Percentiles rank a stretch among this genome's conserved stretches.
phyloP scores from a whole-genome alignment of 2,797 vertebrate genomes.

The Lates japonicus region DNA sequence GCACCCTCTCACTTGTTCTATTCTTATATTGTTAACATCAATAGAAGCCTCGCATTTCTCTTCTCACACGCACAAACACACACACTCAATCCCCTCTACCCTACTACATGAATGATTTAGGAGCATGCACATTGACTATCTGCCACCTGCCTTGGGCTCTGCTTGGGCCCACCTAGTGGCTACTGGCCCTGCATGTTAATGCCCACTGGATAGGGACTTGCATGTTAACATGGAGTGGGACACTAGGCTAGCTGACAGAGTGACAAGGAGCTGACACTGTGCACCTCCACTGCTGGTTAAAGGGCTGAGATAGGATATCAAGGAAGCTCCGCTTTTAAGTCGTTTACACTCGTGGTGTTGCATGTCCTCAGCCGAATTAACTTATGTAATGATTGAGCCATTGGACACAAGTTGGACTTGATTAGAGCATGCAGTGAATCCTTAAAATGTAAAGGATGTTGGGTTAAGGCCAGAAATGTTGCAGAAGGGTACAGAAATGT shows the following conservation, averaged over 20 bases:
- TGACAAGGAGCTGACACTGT: conserved; percentile 68
- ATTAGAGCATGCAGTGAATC: conserved; percentile 17
- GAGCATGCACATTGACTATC: conserved; percentile 85
- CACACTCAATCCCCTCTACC: conserved; percentile 63
- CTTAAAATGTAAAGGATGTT: not conserved
- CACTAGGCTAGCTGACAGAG: conserved; percentile 68
- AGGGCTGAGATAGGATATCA: conserved; percentile 49
- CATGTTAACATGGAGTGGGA: conserved; percentile 80
- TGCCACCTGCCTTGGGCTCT: conserved; percentile 85
- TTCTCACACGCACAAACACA: conserved; percentile 41
- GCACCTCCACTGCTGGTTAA: conserved; percentile 51
- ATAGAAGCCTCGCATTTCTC: conserved; percentile 45
- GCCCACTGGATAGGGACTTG: conserved; percentile 72
- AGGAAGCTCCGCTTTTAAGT: conserved; percentile 44
- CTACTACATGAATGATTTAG: conserved; percentile 87
- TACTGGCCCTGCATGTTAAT: conserved; percentile 84
- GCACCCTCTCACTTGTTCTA: conserved; percentile 48
- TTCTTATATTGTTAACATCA: conserved; percentile 59
- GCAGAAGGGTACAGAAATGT: conserved; percentile 43
- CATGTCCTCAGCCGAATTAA: conserved; percentile 7
- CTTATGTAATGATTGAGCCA: conserved; percentile 25
- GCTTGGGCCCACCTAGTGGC: conserved; percentile 80
- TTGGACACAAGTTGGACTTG: not conserved
- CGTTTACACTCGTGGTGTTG: conserved; percentile 22
- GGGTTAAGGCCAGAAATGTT: not conserved